These are phyloP conservation scores for Nomada fabriciana DNA, from an alignment of 2,888 invertebrate genomes.

Conservation along the genomic window DNA sequence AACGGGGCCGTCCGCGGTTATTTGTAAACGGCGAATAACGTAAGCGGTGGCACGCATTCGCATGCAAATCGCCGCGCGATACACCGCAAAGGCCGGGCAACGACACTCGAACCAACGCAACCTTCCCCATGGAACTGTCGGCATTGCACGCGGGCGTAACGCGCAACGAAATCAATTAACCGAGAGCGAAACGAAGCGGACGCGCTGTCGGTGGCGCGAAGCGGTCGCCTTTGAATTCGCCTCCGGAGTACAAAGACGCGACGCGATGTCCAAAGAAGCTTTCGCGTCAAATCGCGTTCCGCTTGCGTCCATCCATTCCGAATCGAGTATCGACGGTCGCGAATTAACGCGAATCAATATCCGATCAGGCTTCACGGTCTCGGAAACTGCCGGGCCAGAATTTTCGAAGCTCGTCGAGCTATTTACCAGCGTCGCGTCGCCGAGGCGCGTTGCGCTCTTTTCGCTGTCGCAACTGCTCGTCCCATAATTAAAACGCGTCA, in stretches of 20 bases:
- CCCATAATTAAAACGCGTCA: slow-evolving; percentile 21
- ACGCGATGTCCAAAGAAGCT: slow-evolving; percentile 1
- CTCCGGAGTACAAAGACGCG: slow-evolving; percentile 6
- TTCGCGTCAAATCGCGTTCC: not conserved
- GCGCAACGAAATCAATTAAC: slow-evolving; percentile 37
- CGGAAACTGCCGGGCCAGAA: not conserved
- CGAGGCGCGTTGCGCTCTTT: not conserved
- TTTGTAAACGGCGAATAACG: slow-evolving; percentile 68
- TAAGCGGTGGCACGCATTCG: slow-evolving; percentile 64
- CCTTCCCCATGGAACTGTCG: slow-evolving; percentile 26
- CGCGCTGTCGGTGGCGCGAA: slow-evolving; percentile 25
- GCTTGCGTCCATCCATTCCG: too few species aligned
- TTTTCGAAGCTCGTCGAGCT: not conserved
- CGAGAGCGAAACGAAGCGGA: slow-evolving; percentile 20
- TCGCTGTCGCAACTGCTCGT: not conserved
- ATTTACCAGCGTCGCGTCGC: not conserved
- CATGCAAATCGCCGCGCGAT: slow-evolving; percentile 65
- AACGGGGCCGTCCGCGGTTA: slow-evolving; percentile 66
- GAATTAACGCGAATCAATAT: not conserved
- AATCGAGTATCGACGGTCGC: not conserved
- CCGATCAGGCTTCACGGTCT: not conserved
- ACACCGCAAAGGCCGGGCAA: slow-evolving; percentile 64
- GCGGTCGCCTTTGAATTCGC: not conserved
- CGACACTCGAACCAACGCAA: slow-evolving; percentile 46
- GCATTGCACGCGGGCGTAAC: slow-evolving; percentile 7